These are phyloP conservation scores for Helarctos malayanus DNA, from an alignment of 2,797 vertebrate species.

Conservation along the genomic window DNA sequence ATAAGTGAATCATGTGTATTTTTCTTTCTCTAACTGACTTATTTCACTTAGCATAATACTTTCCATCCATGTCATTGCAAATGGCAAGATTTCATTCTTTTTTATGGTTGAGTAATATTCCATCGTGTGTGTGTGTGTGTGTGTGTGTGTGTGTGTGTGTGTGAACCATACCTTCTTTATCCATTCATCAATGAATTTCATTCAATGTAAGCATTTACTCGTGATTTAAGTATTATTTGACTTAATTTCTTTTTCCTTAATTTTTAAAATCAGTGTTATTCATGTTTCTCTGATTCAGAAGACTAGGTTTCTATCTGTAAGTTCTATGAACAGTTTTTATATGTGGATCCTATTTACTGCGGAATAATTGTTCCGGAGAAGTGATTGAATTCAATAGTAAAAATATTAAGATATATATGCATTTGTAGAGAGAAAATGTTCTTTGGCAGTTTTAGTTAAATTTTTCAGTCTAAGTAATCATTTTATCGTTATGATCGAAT, in stretches of 20 bases:
- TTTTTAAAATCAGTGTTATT: not conserved
- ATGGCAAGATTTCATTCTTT: not conserved
- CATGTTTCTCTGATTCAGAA: not conserved
- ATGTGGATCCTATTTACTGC: not conserved
- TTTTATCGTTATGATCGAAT: not conserved
- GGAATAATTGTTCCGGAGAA: not conserved
- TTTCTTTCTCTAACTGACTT: not conserved
- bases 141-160: not conserved
- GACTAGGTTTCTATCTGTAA: not conserved
- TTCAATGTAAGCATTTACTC: constrained; percentile 11
- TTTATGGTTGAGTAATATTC: not conserved
- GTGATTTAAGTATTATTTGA: not conserved
- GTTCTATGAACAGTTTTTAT: not conserved
- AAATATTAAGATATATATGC: not conserved
- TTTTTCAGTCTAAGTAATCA: constrained; percentile 37
- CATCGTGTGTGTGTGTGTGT: not conserved
- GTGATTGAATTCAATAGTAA: not conserved
- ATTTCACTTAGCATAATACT: not conserved
- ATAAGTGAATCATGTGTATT: not conserved
- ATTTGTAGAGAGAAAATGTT: not conserved
- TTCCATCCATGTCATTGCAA: not conserved
- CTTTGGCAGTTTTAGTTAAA: not conserved
- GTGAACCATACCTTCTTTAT: not conserved
- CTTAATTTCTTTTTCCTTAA: not conserved
- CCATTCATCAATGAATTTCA: not conserved